Evolutionary conservation across 2,113 vertebrate species (phyloP).

Genomic region (Tapirus terrestris): DNA sequence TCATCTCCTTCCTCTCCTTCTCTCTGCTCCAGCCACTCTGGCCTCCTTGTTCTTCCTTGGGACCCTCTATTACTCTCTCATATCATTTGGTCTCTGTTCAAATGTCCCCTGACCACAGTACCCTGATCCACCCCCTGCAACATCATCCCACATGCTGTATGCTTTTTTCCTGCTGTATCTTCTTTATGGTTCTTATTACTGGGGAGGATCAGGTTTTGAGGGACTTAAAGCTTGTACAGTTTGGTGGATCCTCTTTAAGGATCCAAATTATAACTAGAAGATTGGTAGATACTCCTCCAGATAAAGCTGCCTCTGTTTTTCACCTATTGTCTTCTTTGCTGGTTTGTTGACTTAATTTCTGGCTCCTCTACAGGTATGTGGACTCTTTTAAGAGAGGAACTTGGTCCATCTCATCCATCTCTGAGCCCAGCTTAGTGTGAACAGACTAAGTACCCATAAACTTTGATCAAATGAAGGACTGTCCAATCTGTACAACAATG

Average conservation of each 20-base stretch:
- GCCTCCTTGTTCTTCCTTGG: background rate
- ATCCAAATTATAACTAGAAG: background rate
- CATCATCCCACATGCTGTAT: rapidly evolving
- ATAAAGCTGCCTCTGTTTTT: background rate
- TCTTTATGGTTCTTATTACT: background rate
- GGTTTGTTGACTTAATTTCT: background rate
- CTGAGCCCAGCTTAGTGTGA: background rate
- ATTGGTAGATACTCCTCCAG: background rate
- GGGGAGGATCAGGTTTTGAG: background rate
- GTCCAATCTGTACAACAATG: background rate
- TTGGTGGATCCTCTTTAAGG: background rate
- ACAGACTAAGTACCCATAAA: background rate
- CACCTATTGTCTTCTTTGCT: background rate
- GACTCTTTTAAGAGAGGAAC: background rate
- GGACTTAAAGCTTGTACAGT: background rate
- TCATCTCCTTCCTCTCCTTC: too few relatives aligned
- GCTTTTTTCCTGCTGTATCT: background rate
- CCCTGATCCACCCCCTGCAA: background rate
- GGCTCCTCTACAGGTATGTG: background rate
- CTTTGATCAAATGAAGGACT: too few relatives aligned
- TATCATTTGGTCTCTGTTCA: background rate
- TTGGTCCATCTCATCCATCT: background rate
- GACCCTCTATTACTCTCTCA: rapidly evolving
- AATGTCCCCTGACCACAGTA: background rate
- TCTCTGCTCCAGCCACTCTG: background rate